phyloP scores from a whole-genome alignment of 2,113 vertebrate species.

The Megaptera novaeangliae region DNA sequence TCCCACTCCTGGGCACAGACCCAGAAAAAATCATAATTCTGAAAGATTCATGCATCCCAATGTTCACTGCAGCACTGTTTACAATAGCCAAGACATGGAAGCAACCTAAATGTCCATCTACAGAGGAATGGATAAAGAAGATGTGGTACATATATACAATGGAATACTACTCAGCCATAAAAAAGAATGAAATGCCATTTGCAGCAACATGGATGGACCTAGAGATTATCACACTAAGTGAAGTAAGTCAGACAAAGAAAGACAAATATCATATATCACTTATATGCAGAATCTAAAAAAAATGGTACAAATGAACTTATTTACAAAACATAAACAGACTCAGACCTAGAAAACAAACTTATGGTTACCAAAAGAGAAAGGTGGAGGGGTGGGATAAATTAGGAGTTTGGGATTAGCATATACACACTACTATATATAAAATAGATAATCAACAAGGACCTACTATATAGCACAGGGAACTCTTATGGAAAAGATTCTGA shows the following conservation, averaged over 20 bases:
- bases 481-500: background rate
- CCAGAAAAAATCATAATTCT: background rate
- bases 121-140: background rate
- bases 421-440: background rate
- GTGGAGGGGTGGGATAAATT: background rate
- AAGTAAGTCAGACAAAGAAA: background rate
- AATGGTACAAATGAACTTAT: background rate
- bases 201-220: background rate
- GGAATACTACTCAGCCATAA: background rate
- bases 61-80: background rate
- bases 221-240: background rate
- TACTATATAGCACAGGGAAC: background rate
- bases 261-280: background rate
- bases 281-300: background rate
- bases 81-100: background rate
- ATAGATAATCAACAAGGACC: background rate
- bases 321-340: background rate
- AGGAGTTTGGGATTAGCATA: background rate
- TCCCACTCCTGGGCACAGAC: background rate
- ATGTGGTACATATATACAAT: background rate
- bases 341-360: background rate
- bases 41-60: background rate
- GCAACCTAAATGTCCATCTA: background rate
- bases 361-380: background rate
- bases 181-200: background rate